Percentiles rank a stretch among this genome's conserved stretches.
phyloP scores from a whole-genome alignment of 2,888 invertebrate genomes.

The Lochmaea capreae region DNA sequence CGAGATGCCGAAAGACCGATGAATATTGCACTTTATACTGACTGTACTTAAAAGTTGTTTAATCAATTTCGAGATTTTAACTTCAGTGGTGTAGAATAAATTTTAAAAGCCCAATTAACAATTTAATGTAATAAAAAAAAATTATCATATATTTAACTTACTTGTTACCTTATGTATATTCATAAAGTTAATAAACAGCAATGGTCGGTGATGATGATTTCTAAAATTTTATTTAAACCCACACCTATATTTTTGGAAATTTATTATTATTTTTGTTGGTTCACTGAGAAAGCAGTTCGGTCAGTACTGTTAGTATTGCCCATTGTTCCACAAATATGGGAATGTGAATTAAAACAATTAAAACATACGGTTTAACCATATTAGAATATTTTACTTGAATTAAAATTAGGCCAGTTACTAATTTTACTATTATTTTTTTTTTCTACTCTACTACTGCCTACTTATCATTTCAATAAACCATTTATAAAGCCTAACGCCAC shows the following conservation, averaged over 20 bases:
- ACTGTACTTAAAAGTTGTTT: neutral
- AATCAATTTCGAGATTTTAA: neutral
- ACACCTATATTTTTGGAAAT: neutral
- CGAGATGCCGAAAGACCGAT: neutral
- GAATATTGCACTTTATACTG: slow-evolving; percentile 12
- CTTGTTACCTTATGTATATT: too few relatives aligned
- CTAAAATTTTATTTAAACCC: neutral
- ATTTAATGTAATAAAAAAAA: slow-evolving; percentile 9
- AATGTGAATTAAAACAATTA: slow-evolving; percentile 13
- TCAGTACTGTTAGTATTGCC: slow-evolving; percentile 17
- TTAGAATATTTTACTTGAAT: neutral
- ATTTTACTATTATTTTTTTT: too few relatives aligned
- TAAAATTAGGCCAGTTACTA: neutral
- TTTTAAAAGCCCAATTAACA: neutral
- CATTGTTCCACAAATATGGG: slow-evolving; percentile 18
- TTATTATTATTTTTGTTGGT: slow-evolving; percentile 3
- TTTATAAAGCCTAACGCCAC: too few relatives aligned
- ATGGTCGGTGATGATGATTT: neutral
- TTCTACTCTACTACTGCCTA: too few relatives aligned
- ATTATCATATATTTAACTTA: neutral
- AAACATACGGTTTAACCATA: neutral
- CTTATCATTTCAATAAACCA: too few relatives aligned
- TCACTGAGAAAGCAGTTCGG: slow-evolving; percentile 8
- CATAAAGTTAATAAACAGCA: too few relatives aligned
- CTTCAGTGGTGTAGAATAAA: slow-evolving; percentile 2